A percentile compares a stretch with the other conserved stretches of the same genome.
Evolutionary conservation across 2,113 vertebrate genomes (phyloP).

Genomic region (Bathybates hornii): DNA sequence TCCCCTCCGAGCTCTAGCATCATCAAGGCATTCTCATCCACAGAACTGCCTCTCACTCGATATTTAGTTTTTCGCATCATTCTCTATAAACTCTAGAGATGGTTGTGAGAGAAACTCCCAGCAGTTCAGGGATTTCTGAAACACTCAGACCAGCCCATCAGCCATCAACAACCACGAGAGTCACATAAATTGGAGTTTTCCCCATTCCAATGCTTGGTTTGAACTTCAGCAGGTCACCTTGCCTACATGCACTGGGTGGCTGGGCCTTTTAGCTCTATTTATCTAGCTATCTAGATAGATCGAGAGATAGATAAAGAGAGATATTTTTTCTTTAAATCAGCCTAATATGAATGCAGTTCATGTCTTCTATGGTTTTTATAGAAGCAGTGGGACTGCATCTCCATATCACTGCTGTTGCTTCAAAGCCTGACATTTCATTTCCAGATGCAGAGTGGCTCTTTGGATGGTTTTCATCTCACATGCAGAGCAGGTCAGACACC

Average conservation of each 20-base stretch:
- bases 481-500: constrained; percentile 36
- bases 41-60: neutral
- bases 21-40: neutral
- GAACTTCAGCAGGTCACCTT: neutral
- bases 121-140: neutral
- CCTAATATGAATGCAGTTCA: neutral
- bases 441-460: constrained; percentile 10
- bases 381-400: constrained; percentile 1
- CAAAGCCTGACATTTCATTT: constrained; percentile 48
- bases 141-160: neutral
- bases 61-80: neutral
- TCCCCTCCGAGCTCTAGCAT: neutral
- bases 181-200: neutral
- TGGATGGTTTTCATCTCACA: constrained; percentile 14
- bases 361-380: neutral
- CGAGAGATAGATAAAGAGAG: neutral
- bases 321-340: neutral
- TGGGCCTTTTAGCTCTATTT: neutral
- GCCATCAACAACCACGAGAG: neutral
- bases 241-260: neutral
- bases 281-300: neutral
- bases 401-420: neutral
- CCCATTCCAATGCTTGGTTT: neutral
- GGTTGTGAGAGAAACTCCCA: neutral
- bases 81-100: neutral